Base-by-base conservation (phyloP, 2,797 vertebrate genomes). In the Enteromius viviparus region DNA sequence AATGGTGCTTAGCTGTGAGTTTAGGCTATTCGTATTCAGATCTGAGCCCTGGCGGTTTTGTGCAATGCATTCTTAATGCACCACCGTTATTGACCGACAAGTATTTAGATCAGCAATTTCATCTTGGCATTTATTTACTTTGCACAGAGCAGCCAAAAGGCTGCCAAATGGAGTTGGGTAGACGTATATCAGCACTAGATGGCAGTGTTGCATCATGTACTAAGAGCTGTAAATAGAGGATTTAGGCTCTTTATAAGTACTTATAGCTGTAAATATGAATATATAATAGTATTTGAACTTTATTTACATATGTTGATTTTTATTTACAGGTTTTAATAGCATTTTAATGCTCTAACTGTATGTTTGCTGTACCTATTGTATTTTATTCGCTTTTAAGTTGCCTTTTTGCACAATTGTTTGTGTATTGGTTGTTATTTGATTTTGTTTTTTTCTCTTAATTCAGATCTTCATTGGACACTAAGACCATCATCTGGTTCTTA, bases 51-150 rank as follows among this genome's bases (percentile, higher is more conserved):
- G 62, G 29, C 2, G 3, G 64, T 32, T 51, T 40, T 40, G 45
- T 51, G 62, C 64, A 66, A 34, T 79, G 62, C 45, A 79, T 79
- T 68, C 45, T 37, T 79, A 79, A 79, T 68, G 62, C 29, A 53
- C 14, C 34, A 14, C 11, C 11, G 2, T 78, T 78, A 68, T 68
- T 68, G 45, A 65, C 70, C 19, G 40, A 49, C 23, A 68, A 51
- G 47, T 79, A 79, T 79, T 51, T 79, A 51, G 45, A 53, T 14
- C 9, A 51, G 21, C 21, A 68, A 79, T 79, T 79, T 79, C 4
- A 79, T 51, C 4, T 34, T 68, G 21, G 29, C 77, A 68, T 68
- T 64, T 68, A 9, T 62, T 45, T 49, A 4, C 17, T 42, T 17
- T 53, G 29, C 32, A 26, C 42, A 68, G 29, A 53, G 12, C 26